Conservation (phyloP, 2,113 vertebrate genomes). For the Gadus macrocephalus region DNA sequence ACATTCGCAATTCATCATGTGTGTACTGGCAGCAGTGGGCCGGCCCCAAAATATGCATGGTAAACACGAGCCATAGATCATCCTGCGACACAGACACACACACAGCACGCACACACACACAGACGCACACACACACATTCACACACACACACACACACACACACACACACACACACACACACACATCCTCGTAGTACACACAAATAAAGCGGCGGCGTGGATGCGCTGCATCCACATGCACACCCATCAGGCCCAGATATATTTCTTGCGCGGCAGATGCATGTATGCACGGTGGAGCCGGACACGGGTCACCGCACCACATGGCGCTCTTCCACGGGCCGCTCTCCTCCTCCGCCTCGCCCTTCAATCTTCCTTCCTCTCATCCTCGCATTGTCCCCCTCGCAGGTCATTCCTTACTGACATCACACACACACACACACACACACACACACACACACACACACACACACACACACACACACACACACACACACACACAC, state of each 20-base stretch:
- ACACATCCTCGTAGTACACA: slow-evolving; percentile 25
- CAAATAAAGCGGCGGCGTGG: too few species aligned
- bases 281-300: slow-evolving; percentile 45
- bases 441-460: slow-evolving; percentile 17
- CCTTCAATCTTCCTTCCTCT: neutral
- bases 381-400: slow-evolving; percentile 4
- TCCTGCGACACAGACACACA: slow-evolving; percentile 53
- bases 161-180: slow-evolving; percentile 23
- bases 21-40: slow-evolving; percentile 66
- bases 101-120: slow-evolving; percentile 26
- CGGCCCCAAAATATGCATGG: slow-evolving; percentile 74
- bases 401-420: too few species aligned
- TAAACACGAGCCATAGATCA: slow-evolving; percentile 87
- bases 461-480: slow-evolving; percentile 3
- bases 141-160: too few species aligned
- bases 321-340: slow-evolving; percentile 42
- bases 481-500: neutral
- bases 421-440: too few species aligned
- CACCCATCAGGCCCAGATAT: slow-evolving; percentile 23
- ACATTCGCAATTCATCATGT: slow-evolving; percentile 80
- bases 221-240: too few species aligned
- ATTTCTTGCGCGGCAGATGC: slow-evolving; percentile 52
- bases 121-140: slow-evolving; percentile 31
- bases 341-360: slow-evolving; percentile 10
- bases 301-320: slow-evolving; percentile 56